Evolutionary conservation across 2,113 vertebrate species (phyloP), one percentile per base, ranked within the genome.

Genomic region (Pterophyllum scalare): DNA sequence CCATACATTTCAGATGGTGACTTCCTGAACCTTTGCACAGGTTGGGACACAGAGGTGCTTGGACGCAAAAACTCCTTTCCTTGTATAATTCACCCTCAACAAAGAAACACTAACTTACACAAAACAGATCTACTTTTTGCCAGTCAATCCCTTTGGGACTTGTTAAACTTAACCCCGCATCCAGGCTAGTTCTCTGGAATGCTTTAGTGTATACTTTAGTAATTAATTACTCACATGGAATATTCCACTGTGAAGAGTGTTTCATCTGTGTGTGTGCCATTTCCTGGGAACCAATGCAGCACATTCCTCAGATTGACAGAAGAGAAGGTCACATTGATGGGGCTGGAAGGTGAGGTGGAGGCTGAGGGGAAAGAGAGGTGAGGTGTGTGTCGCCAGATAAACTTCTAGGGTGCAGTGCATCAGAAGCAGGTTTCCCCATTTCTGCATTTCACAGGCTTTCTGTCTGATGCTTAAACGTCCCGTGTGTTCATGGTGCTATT

Each of bases 281-380:
- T 88, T 70, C 96, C 97, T 40, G 96, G 94, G 52, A 75, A 88
- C 98, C 98, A 99, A 0, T 91, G 93, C 38, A 99, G 91, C 7
- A 95, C 26, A 82, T 99, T 99, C 91, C 92, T 97, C 91, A 99
- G 94, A 84, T 99, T 98, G 81, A 94, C 3, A 8, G 98, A 99
- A 24, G 91, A 88, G 92, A 97, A 99, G 74, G 0, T 89, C 60
- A 97, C 95, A 81, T 96, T 94, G 84, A 58, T 83, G 22, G 97
- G 97, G 59, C 58, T 79, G 1, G 92, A 82, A 15, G 19, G 77
- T 52, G 77, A 33, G 61, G 75, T 46, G 22, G 87, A 86, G 43
- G 65, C 91, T 93, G 82, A 35, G 62, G 26, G 26, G 65, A 62
- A 14, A 3, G 13, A 77, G 49, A 59, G 13, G 24, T 15, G 14